Conservation (phyloP, 2,797 vertebrate genomes). For the Anas capensis region DNA sequence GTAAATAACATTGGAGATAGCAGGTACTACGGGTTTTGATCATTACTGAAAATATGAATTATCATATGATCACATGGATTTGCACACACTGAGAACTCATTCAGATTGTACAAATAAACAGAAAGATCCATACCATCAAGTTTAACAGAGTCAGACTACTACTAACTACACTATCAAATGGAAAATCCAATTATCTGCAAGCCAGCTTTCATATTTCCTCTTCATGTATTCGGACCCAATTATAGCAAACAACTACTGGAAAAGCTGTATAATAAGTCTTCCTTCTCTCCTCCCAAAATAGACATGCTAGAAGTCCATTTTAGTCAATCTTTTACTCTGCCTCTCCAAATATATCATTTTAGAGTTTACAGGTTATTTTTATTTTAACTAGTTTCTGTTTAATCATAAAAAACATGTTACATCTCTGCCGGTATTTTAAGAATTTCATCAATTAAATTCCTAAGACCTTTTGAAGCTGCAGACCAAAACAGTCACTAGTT, state of each 20-base stretch:
- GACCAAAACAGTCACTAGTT: not conserved
- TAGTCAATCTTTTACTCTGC: not conserved
- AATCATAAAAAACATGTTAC: not conserved
- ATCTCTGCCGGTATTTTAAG: not conserved
- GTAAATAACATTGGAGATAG: not conserved
- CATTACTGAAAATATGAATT: not conserved
- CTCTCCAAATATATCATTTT: not conserved
- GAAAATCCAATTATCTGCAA: not conserved
- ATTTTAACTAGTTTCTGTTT: not conserved
- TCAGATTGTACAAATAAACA: not conserved
- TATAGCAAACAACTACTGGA: not conserved
- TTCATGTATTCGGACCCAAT: not conserved
- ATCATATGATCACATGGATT: not conserved
- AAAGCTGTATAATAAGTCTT: not conserved
- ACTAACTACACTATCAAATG: not conserved
- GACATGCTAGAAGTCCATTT: not conserved
- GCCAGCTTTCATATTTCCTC: not conserved
- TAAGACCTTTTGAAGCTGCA: not conserved
- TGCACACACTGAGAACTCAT: not conserved
- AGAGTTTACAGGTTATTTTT: not conserved
- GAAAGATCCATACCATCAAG: rapidly evolving
- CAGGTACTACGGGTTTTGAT: not conserved
- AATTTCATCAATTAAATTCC: not conserved
- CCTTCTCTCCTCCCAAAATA: not conserved
- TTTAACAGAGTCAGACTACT: not conserved